A percentile compares a stretch with the other conserved stretches of the same genome.
Evolutionary conservation across 2,888 invertebrate species (phyloP).

Genomic region (Eupithecia tripunctaria): DNA sequence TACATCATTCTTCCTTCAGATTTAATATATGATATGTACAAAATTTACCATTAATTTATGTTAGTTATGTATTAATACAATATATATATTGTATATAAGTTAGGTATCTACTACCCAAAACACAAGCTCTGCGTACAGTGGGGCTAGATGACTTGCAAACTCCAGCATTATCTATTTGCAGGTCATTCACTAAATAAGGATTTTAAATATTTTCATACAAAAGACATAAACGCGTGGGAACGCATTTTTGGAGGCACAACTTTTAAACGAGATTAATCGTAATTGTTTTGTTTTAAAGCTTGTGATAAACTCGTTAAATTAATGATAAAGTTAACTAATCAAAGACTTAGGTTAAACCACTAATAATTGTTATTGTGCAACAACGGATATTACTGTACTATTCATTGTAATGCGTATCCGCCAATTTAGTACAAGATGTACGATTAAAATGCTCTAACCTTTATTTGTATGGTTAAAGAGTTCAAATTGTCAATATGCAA

Average conservation of each 20-base stretch:
- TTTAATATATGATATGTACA: no score
- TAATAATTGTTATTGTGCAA: not conserved
- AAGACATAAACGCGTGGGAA: conserved; percentile 8
- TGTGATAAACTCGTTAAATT: no score
- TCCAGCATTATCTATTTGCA: no score
- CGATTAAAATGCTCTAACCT: not conserved
- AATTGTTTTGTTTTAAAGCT: no score
- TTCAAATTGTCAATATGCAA: not conserved
- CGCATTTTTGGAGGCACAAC: not conserved
- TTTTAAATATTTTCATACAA: not conserved
- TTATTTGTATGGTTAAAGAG: not conserved
- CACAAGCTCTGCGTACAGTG: no score
- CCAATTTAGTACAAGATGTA: not conserved
- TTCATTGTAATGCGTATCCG: not conserved
- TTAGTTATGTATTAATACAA: no score
- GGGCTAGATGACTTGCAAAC: no score
- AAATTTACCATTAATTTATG: no score
- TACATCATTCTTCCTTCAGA: no score
- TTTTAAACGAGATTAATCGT: no score
- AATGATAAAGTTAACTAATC: not conserved
- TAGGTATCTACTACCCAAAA: no score
- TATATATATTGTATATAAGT: no score
- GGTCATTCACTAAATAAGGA: not conserved
- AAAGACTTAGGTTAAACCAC: not conserved
- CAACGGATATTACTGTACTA: conserved; percentile 7